phyloP scores from a whole-genome alignment of 2,113 vertebrate species.

The Peromyscus leucopus region DNA sequence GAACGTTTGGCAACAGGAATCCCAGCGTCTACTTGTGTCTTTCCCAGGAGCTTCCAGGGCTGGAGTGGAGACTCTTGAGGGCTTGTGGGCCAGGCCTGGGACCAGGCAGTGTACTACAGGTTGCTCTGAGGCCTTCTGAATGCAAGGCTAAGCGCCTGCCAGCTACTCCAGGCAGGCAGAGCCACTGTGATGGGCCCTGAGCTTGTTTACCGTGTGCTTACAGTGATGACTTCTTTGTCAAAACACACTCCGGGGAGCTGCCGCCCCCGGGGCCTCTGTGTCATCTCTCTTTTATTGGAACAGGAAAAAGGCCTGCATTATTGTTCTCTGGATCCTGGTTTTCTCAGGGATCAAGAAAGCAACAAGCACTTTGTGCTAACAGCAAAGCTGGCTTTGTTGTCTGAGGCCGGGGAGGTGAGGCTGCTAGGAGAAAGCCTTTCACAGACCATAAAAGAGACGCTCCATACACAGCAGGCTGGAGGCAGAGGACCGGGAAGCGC shows the following conservation, averaged over 20 bases:
- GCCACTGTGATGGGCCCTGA: background rate
- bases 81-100: background rate
- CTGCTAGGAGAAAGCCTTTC: constrained; percentile 63
- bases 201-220: constrained; percentile 46
- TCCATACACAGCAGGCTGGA: constrained; percentile 51
- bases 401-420: constrained; percentile 73
- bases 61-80: background rate
- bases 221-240: constrained; percentile 78
- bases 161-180: background rate
- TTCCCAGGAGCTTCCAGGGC: background rate
- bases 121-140: background rate
- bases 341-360: constrained; percentile 79
- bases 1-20: background rate
- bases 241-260: constrained; percentile 66
- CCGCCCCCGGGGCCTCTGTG: constrained; percentile 75
- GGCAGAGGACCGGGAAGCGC: constrained; percentile 21
- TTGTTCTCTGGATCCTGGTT: constrained; percentile 62
- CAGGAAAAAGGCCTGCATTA: constrained; percentile 71
- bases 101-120: background rate
- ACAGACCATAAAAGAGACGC: constrained; percentile 69
- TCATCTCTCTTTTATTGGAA: constrained; percentile 80
- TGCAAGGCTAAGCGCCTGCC: background rate
- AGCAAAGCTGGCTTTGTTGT: constrained; percentile 83
- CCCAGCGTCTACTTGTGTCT: background rate
- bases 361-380: constrained; percentile 68